Evolutionary conservation across 1,140 invertebrate genomes (phyloP), one percentile per base, ranked within the genome.

Genomic region (Drosophila fuyamai): DNA sequence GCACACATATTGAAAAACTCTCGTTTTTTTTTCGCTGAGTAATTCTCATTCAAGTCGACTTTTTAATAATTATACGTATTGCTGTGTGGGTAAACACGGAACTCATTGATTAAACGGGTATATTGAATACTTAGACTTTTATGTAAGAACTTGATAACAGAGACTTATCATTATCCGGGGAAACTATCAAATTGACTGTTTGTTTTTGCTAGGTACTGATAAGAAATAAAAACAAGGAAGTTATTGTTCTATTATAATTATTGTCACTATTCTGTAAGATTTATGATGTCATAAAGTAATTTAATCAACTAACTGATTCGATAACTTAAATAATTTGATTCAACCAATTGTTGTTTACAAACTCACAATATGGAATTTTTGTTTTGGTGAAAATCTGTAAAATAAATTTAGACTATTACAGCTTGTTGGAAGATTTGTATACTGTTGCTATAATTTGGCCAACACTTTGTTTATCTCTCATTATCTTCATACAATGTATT

Each of bases 221-320:
- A 35, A 61, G 59, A 18, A 41, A 29, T 58, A 14, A 6, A 12
- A 29, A 16, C 58, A 40, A 54, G 2, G 7, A 6, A 32, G 1
- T 58, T 58, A 48, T 58, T 43, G 27, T 32, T 18, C 55, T 58
- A 47, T 41, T 23, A 1, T 32, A 32, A 6, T 32, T 1, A 23
- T 4, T 7, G 8, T 8, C 5, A 32, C 1, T 32, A 32, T 8
- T 32, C 29, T 43, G 60, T 43, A 59, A 10, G 16, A 27, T 32
- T 12, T 4, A 62, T 43, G 36, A 62, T n/a, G 13, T 43, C 38
- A 62, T 38, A 32, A 10, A 18, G 50, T 36, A 16, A 55, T 59
- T 62, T 59, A 13, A 58, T 32, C 14, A 56, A 23, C 35, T 12
- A 32, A 58, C 53, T 18, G 59, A 36, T 62, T 62, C 54, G 36